These are phyloP conservation scores for Lagocephalus sceleratus DNA, from an alignment of 2,797 vertebrate genomes.

Conservation along the genomic window DNA sequence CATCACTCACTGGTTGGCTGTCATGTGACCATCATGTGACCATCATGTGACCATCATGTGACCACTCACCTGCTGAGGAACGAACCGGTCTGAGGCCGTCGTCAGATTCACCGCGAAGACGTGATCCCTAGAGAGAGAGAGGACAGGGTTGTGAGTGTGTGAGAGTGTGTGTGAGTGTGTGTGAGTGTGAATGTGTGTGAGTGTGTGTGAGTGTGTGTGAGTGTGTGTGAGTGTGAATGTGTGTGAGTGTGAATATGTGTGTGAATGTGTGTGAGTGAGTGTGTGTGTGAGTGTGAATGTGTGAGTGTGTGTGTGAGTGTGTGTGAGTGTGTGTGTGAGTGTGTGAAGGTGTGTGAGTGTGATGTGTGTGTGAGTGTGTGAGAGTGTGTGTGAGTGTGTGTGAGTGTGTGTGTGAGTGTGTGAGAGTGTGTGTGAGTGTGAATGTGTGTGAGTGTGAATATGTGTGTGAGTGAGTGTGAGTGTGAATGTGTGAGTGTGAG, in stretches of 20 bases:
- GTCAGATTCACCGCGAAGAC: conserved; percentile 94
- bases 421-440: neutral
- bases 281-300: neutral
- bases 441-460: no score
- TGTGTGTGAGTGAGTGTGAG: neutral
- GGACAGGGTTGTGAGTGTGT: neutral
- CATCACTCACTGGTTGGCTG: no score
- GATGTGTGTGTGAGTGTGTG: neutral
- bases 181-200: no score
- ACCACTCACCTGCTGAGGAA: conserved; percentile 85
- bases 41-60: no score
- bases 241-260: neutral
- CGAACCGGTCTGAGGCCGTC: conserved; percentile 80
- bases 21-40: no score
- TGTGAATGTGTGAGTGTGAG: neutral
- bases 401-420: neutral
- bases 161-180: no score
- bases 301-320: neutral
- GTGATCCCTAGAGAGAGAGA: conserved; percentile 81
- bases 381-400: neutral
- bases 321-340: neutral
- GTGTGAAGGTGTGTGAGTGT: no score
- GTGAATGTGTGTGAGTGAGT: neutral
- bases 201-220: neutral
- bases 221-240: neutral